These are phyloP conservation scores for Strongylocentrotus purpuratus DNA, from an alignment of 35 echinoderm and acorn worm species.

Conservation along the genomic window DNA sequence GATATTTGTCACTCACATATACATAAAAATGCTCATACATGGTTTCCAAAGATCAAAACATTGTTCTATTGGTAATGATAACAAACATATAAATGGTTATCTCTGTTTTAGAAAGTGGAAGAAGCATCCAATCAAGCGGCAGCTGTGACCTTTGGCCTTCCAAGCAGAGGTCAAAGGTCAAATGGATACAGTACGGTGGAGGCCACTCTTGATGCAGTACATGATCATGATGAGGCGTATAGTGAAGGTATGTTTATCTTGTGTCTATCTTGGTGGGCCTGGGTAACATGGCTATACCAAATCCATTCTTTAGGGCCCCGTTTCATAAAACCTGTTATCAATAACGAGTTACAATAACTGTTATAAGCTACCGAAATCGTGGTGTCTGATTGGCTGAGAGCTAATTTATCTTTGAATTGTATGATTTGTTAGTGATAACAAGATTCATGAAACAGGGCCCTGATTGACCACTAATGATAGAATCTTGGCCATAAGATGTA, in stretches of 20 bases:
- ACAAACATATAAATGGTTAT: neutral
- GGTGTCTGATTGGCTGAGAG: too few species aligned
- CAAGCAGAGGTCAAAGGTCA: constrained; percentile 38
- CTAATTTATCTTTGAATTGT: too few species aligned
- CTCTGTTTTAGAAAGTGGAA: constrained; percentile 84
- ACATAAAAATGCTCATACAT: neutral
- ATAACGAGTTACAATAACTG: too few species aligned
- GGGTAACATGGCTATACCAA: neutral
- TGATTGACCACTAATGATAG: too few species aligned
- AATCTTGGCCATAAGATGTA: too few species aligned
- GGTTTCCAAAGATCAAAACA: neutral
- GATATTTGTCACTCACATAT: neutral
- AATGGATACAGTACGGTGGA: constrained; percentile 72
- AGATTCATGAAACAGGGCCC: too few species aligned
- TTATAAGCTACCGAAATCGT: too few species aligned
- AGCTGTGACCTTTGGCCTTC: constrained; percentile 85
- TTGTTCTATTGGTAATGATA: neutral
- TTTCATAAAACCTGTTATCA: too few species aligned
- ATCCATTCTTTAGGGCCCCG: too few species aligned
- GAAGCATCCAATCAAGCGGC: constrained; percentile 87
- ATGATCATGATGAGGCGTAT: constrained; percentile 90
- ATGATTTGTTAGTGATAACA: too few species aligned
- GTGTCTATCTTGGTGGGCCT: neutral
- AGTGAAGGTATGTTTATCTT: constrained; percentile 63
- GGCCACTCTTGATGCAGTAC: constrained; percentile 84